Percentiles rank a stretch among this genome's conserved stretches.
Conservation (phyloP, 1,140 invertebrate species). For the Dendroctonus valens region DNA sequence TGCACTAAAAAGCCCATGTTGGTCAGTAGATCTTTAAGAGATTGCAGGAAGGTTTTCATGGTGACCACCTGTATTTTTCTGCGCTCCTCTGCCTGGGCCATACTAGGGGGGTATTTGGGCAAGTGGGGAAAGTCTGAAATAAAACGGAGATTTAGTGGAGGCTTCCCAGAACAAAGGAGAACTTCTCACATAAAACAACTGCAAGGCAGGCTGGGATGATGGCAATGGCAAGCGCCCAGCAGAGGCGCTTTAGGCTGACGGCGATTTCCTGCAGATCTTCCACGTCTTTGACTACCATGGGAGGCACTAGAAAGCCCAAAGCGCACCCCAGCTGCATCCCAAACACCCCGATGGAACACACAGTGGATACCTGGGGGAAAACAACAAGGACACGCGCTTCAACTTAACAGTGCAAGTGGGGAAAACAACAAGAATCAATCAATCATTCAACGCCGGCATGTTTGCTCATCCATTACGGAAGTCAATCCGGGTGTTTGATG, state of each 20-base stretch:
- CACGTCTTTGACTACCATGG: conserved; percentile 53
- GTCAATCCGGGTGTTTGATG: not conserved
- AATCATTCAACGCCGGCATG: not conserved
- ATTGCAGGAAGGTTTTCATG: conserved; percentile 15
- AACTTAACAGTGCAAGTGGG: not conserved
- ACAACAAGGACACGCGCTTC: not conserved
- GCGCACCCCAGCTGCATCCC: conserved; percentile 67
- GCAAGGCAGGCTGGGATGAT: conserved; percentile 58
- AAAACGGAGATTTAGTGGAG: conserved; percentile 9
- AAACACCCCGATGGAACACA: conserved; percentile 74
- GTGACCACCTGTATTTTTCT: conserved; percentile 16
- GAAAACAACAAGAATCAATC: not conserved
- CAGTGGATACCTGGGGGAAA: conserved; percentile 63
- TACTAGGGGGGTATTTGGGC: conserved; percentile 59
- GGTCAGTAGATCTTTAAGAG: conserved; percentile 23
- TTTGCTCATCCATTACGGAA: not conserved
- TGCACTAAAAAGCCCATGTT: conserved; percentile 37
- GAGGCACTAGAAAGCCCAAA: conserved; percentile 51
- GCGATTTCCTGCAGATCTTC: conserved; percentile 49
- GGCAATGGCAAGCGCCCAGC: conserved; percentile 56
- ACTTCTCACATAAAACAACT: conserved; percentile 58
- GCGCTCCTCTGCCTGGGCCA: conserved; percentile 39
- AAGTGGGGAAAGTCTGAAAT: conserved; percentile 57
- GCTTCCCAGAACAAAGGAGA: conserved; percentile 20
- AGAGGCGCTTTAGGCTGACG: conserved; percentile 48